Evolutionary conservation across 2,888 invertebrate species (phyloP).

Genomic region (Cerceris ruficornis): DNA sequence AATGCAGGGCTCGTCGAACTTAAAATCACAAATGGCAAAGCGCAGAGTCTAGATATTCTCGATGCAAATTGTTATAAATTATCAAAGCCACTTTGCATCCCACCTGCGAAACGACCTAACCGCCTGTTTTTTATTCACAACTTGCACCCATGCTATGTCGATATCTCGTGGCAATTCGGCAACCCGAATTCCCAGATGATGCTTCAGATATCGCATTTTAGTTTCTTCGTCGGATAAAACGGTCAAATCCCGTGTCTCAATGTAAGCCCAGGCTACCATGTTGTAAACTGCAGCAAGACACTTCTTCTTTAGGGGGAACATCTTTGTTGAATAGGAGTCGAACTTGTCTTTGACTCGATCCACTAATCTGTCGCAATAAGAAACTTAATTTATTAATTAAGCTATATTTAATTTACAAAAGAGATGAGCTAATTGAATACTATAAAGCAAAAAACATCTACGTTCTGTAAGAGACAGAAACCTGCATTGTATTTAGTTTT

Average conservation of each 20-base stretch:
- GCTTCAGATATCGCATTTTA: conserved; percentile 67
- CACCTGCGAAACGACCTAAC: conserved; percentile 64
- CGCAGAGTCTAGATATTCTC: neutral
- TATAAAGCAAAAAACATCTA: no score
- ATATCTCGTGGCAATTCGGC: conserved; percentile 68
- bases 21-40: neutral
- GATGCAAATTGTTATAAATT: neutral
- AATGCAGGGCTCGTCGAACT: neutral
- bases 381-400: no score
- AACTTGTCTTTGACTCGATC: conserved; percentile 81
- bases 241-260: conserved; percentile 80
- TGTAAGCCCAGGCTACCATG: conserved; percentile 80
- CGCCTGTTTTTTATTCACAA: conserved; percentile 50
- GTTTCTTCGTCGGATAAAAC: conserved; percentile 36
- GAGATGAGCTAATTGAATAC: no score
- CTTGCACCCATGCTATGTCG: conserved; percentile 73
- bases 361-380: conserved; percentile 61
- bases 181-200: conserved; percentile 70
- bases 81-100: no score
- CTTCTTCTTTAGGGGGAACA: conserved; percentile 79
- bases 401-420: no score
- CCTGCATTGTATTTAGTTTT: no score
- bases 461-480: no score
- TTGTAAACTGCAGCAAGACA: conserved; percentile 80
- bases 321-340: conserved; percentile 77